Evolutionary conservation across 1,140 invertebrate genomes (phyloP).

Genomic region (Drosophila arawakana): DNA sequence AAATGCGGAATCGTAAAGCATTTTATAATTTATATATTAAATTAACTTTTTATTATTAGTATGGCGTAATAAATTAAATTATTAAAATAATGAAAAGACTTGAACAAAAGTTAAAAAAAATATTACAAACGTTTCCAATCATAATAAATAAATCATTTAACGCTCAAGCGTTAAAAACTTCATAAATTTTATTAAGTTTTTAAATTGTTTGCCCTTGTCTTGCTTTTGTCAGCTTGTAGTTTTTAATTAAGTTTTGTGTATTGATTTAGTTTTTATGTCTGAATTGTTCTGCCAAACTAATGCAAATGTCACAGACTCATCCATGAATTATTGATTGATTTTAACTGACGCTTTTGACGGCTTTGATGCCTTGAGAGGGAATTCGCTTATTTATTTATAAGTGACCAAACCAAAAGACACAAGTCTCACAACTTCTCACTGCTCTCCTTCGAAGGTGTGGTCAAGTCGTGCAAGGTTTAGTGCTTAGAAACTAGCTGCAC

Average conservation of each 20-base stretch:
- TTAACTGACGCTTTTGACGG: constrained; percentile 59
- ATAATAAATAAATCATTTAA: too few relatives aligned
- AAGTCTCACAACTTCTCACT: constrained; percentile 1
- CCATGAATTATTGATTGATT: constrained; percentile 66
- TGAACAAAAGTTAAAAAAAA: too few relatives aligned
- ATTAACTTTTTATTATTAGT: too few relatives aligned
- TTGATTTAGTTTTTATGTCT: constrained; percentile 20
- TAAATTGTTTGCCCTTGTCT: constrained; percentile 24
- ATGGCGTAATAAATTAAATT: too few relatives aligned
- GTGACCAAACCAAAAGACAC: neutral
- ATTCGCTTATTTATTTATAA: neutral
- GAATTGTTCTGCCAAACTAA: constrained; percentile 19
- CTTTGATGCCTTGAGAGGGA: constrained; percentile 51
- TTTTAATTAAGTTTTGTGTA: constrained; percentile 11
- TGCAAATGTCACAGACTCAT: constrained; percentile 44
- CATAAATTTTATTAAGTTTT: neutral
- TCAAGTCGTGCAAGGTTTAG: constrained; percentile 72
- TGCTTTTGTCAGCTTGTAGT: constrained; percentile 4
- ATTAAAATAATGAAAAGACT: too few relatives aligned
- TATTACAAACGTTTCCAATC: too few relatives aligned
- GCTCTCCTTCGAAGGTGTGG: constrained; percentile 35
- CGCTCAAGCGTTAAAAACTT: too few relatives aligned
- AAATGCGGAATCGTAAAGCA: constrained; percentile 4
- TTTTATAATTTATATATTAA: neutral
- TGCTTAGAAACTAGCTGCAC: constrained; percentile 44